Evolutionary conservation across 2,888 invertebrate species (phyloP), one percentile per base, ranked within the genome.

Genomic region (Phengaris alcon): DNA sequence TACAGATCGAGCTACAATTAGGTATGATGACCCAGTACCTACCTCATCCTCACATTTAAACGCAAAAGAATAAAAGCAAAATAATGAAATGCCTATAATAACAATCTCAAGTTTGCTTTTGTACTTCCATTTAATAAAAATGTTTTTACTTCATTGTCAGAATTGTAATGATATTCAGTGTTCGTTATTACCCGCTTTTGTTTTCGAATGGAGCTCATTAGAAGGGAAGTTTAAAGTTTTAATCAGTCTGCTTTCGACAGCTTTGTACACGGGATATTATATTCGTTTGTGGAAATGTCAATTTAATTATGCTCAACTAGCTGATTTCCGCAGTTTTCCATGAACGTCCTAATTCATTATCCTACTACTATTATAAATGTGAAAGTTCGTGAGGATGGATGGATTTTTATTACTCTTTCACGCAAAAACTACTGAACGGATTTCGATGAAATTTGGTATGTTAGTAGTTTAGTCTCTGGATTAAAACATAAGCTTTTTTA

Each of bases 151-250:
- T 59, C 22, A 59, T 22, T 22, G 15, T 8, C 59, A 5, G 59
- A n/a, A 59, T 59, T 22, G 59, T 59, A 64, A 44, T 64, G 64
- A 64, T 64, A 59, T 22, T 57, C 59, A 5, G 6, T 13, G 64
- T 64, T 64, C 64, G 64, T 64, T 44, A 64, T 64, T 13, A 10
- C 22, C 12, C 15, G 59, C 64, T 44, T 64, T 64, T 64, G 64
- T 64, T 7, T 64, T 6, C 35, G 64, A 44, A 12, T 64, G 35
- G 15, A 64, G 35, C 64, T 64, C 64, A 64, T 64, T 64, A 64
- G 35, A 44, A 22, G 64, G 2, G 22, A 22, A 59, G 10, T 22
- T 22, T 59, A 44, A 64, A 64, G 22, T 64, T 64, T 64, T 64
- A 64, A 64, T 64, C 35, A 13, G 64, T 59, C 15, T 22, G 22